phyloP scores from a whole-genome alignment of 2,797 vertebrate species.

The Phrynocephalus forsythii region DNA sequence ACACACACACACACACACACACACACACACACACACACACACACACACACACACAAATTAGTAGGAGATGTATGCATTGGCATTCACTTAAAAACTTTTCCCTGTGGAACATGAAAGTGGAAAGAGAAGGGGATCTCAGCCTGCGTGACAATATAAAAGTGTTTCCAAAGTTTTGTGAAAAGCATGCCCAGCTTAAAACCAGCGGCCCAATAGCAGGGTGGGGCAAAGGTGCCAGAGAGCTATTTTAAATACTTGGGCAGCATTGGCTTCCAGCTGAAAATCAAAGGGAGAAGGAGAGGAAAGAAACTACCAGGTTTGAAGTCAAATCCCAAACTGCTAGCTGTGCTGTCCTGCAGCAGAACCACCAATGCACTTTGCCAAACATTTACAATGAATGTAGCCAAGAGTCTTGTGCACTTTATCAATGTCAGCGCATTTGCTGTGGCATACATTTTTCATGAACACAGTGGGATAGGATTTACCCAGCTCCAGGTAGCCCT shows the following conservation, averaged over 20 bases:
- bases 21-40: too few species aligned
- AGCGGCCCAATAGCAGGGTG: slow-evolving; percentile 27
- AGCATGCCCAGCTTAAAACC: slow-evolving; percentile 67
- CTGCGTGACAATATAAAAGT: slow-evolving; percentile 19
- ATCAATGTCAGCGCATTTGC: too few species aligned
- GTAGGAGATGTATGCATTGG: background rate
- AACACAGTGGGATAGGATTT: background rate
- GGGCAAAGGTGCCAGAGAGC: slow-evolving; percentile 28
- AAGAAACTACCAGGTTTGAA: background rate
- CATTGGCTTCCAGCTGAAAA: slow-evolving; percentile 7
- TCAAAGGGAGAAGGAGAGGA: background rate
- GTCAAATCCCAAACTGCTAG: background rate
- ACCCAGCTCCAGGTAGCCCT: too few species aligned
- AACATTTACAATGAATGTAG: background rate
- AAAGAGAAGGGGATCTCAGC: background rate
- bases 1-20: too few species aligned
- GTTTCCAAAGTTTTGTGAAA: rapidly evolving
- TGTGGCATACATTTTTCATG: too few species aligned
- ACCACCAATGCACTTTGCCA: background rate
- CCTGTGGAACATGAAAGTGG: background rate
- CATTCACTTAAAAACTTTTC: background rate
- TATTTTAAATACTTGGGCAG: slow-evolving; percentile 59
- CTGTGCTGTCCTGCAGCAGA: background rate
- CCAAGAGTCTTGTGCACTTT: too few species aligned
- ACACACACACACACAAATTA: too few species aligned